Conservation (phyloP, 2,888 invertebrate genomes). For the Dicranocentrus wangi region DNA sequence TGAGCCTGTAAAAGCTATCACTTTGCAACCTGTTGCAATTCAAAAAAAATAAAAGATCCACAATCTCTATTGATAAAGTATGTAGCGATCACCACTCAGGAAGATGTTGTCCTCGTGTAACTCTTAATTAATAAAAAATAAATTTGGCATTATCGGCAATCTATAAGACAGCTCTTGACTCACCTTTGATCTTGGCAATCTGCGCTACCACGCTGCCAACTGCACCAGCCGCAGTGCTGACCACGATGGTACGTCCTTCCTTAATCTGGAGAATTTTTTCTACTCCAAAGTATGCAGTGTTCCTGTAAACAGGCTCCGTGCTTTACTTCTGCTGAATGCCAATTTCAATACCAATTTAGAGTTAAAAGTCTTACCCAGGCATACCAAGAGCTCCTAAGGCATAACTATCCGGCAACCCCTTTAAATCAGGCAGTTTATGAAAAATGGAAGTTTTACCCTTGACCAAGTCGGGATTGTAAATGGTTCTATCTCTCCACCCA, state of each 20-base stretch:
- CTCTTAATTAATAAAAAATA: too few species aligned
- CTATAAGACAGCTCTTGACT: too few species aligned
- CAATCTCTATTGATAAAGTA: neutral
- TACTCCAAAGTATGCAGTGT: constrained; percentile 84
- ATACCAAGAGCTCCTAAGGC: constrained; percentile 74
- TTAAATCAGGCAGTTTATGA: constrained; percentile 77
- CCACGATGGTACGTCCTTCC: constrained; percentile 82
- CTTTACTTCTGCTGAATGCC: neutral
- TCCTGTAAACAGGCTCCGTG: constrained; percentile 30
- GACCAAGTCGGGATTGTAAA: constrained; percentile 75
- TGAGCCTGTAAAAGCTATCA: constrained; percentile 53
- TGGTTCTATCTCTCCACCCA: constrained; percentile 82
- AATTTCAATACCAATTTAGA: neutral
- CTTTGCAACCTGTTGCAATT: constrained; percentile 53
- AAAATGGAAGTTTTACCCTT: neutral
- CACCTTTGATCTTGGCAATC: constrained; percentile 84
- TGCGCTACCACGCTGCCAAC: constrained; percentile 77
- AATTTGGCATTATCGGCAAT: too few species aligned
- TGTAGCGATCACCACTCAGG: neutral
- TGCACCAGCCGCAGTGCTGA: constrained; percentile 83
- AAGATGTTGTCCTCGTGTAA: too few species aligned
- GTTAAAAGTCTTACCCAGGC: constrained; percentile 64
- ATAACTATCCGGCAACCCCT: constrained; percentile 79
- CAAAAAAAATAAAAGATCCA: constrained; percentile 8
- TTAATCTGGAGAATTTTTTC: constrained; percentile 83